phyloP scores from a whole-genome alignment of 2,113 vertebrate species.

The Phyllostomus discolor region DNA sequence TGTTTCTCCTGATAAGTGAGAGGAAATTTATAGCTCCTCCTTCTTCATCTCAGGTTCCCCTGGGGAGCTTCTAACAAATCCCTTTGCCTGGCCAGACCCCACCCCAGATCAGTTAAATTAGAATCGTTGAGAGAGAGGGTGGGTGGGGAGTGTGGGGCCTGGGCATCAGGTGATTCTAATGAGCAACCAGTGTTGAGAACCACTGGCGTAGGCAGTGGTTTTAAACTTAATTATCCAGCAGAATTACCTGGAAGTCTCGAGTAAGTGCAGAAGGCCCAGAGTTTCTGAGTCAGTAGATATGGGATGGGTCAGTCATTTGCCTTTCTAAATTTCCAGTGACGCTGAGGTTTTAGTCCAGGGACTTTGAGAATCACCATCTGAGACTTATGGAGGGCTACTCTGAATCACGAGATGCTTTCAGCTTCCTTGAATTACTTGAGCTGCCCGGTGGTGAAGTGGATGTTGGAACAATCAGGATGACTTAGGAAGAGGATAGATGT shows the following conservation, averaged over 20 bases:
- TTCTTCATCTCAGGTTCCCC: neutral
- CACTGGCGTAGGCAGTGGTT: neutral
- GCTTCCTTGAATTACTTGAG: neutral
- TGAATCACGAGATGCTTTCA: neutral
- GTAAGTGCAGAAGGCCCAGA: neutral
- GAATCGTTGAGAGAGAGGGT: neutral
- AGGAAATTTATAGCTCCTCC: neutral
- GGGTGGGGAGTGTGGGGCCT: neutral
- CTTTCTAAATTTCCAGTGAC: neutral
- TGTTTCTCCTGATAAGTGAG: neutral
- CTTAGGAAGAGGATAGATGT: neutral
- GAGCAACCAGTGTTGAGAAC: neutral
- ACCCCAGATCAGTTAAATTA: neutral
- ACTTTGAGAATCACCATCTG: neutral
- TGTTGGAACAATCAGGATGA: neutral
- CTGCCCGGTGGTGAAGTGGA: neutral
- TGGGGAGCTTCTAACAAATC: neutral
- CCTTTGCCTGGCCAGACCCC: neutral
- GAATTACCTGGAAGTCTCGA: neutral
- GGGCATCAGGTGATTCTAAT: neutral
- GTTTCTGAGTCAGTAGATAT: neutral
- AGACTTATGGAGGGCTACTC: neutral
- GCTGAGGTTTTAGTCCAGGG: neutral
- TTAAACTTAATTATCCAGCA: neutral
- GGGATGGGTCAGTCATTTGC: neutral